Conservation (phyloP, 53 echinoderm and acorn worm species). For the Astropecten irregularis region DNA sequence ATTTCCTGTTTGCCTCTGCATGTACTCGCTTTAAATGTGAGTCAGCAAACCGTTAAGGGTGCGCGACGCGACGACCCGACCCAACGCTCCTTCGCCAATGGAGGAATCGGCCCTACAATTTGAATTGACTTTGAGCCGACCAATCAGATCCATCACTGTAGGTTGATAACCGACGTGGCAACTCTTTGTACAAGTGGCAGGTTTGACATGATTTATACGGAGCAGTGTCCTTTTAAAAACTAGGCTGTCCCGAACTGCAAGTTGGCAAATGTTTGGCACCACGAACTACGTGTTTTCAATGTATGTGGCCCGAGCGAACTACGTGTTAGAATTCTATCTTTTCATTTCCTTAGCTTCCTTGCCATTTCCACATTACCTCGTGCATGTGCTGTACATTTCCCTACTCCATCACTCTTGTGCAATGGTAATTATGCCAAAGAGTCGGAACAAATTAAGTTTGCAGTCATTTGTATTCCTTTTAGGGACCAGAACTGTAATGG, state of each 20-base stretch:
- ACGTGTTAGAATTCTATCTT: neutral
- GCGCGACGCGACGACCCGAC: too few species aligned
- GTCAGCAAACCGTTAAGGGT: slow-evolving; percentile 29
- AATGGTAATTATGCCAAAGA: too few species aligned
- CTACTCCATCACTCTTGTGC: neutral
- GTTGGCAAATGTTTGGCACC: neutral
- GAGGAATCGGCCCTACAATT: neutral
- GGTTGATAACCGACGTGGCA: neutral
- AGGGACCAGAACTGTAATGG: too few species aligned
- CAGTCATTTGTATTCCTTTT: too few species aligned
- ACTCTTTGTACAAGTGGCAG: neutral
- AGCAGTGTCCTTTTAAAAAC: neutral
- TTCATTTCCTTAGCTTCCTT: slow-evolving; percentile 32
- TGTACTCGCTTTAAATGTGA: neutral
- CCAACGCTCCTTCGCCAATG: neutral
- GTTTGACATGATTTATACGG: neutral
- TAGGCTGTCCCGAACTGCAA: neutral
- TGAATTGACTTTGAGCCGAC: neutral
- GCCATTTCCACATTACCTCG: neutral
- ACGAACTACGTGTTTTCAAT: slow-evolving; percentile 11
- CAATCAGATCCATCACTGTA: neutral
- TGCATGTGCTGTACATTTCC: neutral
- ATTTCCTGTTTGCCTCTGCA: slow-evolving; percentile 47
- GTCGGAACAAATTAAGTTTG: neutral
- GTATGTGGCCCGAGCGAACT: neutral